A percentile compares a stretch with the other conserved stretches of the same genome.
phyloP scores from a whole-genome alignment of 2,113 vertebrate species.

The Toxotes chatareus region DNA sequence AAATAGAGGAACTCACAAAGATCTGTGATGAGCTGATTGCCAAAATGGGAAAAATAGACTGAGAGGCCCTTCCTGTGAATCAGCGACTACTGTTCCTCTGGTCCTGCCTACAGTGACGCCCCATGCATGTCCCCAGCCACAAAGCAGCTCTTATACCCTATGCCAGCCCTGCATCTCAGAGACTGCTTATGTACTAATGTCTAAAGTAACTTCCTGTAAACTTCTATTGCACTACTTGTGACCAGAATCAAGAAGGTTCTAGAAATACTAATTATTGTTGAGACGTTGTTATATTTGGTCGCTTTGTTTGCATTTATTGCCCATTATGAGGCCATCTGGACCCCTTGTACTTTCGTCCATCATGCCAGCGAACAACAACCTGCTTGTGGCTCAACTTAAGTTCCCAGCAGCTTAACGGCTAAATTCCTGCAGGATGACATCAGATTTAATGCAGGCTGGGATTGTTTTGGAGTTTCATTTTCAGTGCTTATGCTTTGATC shows the following conservation, averaged over 20 bases:
- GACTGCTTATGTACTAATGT: conserved; percentile 54
- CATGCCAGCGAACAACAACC: conserved; percentile 42
- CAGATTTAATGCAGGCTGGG: conserved; percentile 31
- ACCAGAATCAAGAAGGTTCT: conserved; percentile 41
- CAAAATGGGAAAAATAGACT: conserved; percentile 93
- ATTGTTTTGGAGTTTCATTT: conserved; percentile 24
- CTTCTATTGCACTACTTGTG: conserved; percentile 62
- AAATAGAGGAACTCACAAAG: conserved; percentile 98
- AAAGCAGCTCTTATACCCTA: conserved; percentile 37
- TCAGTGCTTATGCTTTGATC: not conserved
- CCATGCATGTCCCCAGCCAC: conserved; percentile 58
- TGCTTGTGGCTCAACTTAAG: conserved; percentile 52
- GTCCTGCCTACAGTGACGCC: conserved; percentile 32
- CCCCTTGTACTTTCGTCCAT: conserved; percentile 32
- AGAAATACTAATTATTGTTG: conserved; percentile 31
- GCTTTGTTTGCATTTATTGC: conserved; percentile 44
- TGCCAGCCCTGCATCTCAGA: conserved; percentile 52
- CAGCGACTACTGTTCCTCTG: conserved; percentile 4
- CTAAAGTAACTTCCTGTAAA: conserved; percentile 50
- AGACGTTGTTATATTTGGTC: conserved; percentile 32
- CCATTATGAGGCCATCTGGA: conserved; percentile 21
- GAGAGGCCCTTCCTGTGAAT: conserved; percentile 56
- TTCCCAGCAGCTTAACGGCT: conserved; percentile 58
- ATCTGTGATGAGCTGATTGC: conserved; percentile 99
- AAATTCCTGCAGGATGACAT: conserved; percentile 57